Evolutionary conservation across 2,113 vertebrate genomes (phyloP).

Genomic region (Seriola rivoliana): DNA sequence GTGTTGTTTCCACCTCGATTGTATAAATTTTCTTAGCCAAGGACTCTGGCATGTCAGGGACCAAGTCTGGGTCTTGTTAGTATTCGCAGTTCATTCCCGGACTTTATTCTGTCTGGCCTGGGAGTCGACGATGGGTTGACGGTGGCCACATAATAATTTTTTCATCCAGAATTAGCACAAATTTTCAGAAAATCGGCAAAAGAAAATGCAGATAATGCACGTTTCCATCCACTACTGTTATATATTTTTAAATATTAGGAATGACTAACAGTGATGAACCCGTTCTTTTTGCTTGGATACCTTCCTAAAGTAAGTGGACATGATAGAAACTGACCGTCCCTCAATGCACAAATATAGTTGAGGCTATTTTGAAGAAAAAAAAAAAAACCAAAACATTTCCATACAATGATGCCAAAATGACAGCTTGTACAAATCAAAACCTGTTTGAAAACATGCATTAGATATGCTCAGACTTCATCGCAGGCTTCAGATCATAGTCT

Average conservation of each 20-base stretch:
- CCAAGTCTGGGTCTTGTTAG: neutral
- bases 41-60: neutral
- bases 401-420: too few relatives aligned
- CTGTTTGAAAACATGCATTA: neutral
- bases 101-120: neutral
- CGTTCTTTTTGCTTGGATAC: too few relatives aligned
- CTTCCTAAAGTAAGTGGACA: too few relatives aligned
- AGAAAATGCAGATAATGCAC: neutral
- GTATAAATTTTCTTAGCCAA: conserved; percentile 16
- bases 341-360: neutral
- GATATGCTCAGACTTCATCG: too few relatives aligned
- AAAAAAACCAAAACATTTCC: too few relatives aligned
- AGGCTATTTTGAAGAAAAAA: conserved; percentile 20
- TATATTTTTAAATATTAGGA: neutral
- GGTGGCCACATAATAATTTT: neutral
- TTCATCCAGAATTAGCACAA: neutral
- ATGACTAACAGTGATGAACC: neutral
- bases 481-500: too few relatives aligned
- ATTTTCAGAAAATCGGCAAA: neutral
- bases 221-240: neutral
- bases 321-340: neutral
- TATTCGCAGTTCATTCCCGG: neutral
- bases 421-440: too few relatives aligned
- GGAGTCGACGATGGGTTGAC: neutral
- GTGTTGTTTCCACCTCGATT: neutral